Base-by-base conservation (phyloP, 2,113 vertebrate genomes). In the Phaethornis superciliosus region DNA sequence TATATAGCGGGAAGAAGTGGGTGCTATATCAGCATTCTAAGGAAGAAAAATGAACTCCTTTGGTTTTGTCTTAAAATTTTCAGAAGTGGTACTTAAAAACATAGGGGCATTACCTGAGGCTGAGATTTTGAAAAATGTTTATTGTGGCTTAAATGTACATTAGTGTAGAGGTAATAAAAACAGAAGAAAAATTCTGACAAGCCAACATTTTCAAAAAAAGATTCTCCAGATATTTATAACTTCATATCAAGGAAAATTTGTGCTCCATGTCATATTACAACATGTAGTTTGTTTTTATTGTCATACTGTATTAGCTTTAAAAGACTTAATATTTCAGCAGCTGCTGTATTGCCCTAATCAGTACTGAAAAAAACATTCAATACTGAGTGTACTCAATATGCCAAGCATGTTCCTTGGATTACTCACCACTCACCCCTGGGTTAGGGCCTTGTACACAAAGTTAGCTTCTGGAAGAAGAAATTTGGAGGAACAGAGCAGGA, bases 251-350 rank as follows among this genome's bases (percentile, higher is more conserved):
- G 92, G 88, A 81, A 88, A 96, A 95, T 96, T 95, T 94, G 95
- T 93, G 90, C 56, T 94, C 68, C 46, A 21, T 94, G 94, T 91
- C 94, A 84, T 86, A 94, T 92, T 96, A 95, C 95, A 97, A 95
- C 93, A 95, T 97, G 95, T 91, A 95, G 93, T 97, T 96, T 97
- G 93, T 77, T 96, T 95, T 95, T 95, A 91, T 95, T 95, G 95
- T 94, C 95, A 94, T 95, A 88, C 22, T 90, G 44, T 93, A 88
- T 97, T 95, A 96, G 49, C 69, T 95, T 81, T 90, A 88, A 88
- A 93, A 92, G 85, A 84, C 83, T 94, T 90, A 93, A 94, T 95
- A 88, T 95, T 93, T 95, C 83, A 93, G 82, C 88, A 95, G 76
- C 91, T 94, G 92, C 80, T 94, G 62, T 42, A 37, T 81, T 92